Evolutionary conservation across 2,113 vertebrate species (phyloP).

Genomic region (Laticauda colubrina): DNA sequence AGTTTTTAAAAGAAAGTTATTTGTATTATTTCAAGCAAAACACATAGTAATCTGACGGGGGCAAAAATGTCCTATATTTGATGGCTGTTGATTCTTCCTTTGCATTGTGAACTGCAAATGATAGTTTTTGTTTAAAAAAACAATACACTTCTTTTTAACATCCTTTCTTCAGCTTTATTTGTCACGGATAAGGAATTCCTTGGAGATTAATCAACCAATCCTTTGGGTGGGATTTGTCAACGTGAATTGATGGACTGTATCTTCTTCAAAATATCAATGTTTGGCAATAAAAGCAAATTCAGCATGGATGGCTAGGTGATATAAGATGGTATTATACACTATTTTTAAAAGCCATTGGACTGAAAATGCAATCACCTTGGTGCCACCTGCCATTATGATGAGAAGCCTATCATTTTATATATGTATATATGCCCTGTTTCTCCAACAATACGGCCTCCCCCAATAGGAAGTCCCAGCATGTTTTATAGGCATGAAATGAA

Average conservation of each 20-base stretch:
- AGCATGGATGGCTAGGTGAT: background rate
- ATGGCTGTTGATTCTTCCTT: background rate
- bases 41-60: background rate
- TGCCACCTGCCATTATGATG: conserved; percentile 19
- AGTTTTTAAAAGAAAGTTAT: background rate
- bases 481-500: too few species aligned
- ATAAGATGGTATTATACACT: conserved; percentile 46
- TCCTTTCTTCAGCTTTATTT: background rate
- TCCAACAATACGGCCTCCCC: too few species aligned
- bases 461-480: too few species aligned
- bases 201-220: background rate
- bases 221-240: background rate
- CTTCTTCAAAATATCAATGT: conserved; percentile 31
- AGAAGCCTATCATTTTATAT: background rate
- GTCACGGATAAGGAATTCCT: background rate
- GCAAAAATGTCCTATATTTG: background rate
- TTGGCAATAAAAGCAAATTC: conserved; percentile 33
- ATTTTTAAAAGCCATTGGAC: conserved; percentile 55
- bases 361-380: conserved; percentile 47
- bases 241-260: background rate
- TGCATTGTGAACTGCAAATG: background rate
- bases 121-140: background rate
- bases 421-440: too few species aligned
- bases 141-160: background rate
- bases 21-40: conserved; percentile 2